Percentiles rank a stretch among this genome's conserved stretches.
phyloP scores from a whole-genome alignment of 2,888 invertebrate genomes.

The Tenthredo amoena region DNA sequence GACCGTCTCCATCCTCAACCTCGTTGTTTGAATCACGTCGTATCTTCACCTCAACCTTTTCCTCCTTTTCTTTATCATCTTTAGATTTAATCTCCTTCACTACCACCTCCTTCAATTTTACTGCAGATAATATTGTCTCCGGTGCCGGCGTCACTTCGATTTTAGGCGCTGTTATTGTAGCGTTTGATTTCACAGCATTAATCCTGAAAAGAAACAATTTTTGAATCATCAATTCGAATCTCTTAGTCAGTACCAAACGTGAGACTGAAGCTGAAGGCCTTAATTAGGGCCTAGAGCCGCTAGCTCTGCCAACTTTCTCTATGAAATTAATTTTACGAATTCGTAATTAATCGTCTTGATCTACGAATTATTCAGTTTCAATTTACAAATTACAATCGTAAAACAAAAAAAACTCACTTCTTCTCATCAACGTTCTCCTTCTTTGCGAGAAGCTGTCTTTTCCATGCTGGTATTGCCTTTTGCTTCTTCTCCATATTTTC shows the following conservation, averaged over 20 bases:
- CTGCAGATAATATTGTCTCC: conserved; percentile 59
- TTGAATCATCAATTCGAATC: neutral
- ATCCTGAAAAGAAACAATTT: conserved; percentile 55
- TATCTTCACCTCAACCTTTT: conserved; percentile 72
- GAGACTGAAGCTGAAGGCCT: neutral
- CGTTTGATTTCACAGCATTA: conserved; percentile 53
- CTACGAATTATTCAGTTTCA: neutral
- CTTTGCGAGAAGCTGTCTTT: conserved; percentile 91
- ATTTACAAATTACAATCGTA: neutral
- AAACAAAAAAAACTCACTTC: conserved; percentile 81
- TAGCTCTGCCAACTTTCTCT: neutral
- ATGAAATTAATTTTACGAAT: neutral
- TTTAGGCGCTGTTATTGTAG: conserved; percentile 58
- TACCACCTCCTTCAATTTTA: conserved; percentile 65
- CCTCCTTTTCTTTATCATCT: conserved; percentile 64
- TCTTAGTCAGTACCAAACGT: neutral
- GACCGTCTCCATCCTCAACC: conserved; percentile 81
- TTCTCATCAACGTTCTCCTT: conserved; percentile 89
- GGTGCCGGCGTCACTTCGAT: conserved; percentile 62
- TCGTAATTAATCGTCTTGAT: no score
- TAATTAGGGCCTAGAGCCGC: neutral
- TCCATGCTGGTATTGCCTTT: conserved; percentile 96
- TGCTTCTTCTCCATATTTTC: conserved; percentile 92
- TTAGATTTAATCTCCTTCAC: conserved; percentile 66
- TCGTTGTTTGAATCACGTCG: conserved; percentile 77